These are phyloP conservation scores for Nysson spinosus DNA, from an alignment of 2,888 invertebrate genomes.

Conservation along the genomic window DNA sequence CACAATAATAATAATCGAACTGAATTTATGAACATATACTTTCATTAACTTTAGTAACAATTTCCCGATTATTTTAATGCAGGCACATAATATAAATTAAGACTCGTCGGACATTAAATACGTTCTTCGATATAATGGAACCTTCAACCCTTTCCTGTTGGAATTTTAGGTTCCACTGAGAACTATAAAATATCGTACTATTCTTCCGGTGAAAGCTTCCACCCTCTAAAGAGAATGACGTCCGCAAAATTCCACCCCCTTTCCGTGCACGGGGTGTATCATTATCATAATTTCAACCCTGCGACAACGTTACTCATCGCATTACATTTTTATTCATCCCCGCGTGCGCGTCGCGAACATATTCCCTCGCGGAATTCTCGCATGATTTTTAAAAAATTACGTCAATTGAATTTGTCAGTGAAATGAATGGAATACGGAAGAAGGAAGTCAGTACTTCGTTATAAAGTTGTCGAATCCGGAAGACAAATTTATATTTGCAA, in stretches of 20 bases:
- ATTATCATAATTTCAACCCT: slow-evolving; percentile 9
- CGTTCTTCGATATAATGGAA: background rate
- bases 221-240: background rate
- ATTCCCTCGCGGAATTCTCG: too few relatives aligned
- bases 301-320: background rate
- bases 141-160: too few relatives aligned
- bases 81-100: background rate
- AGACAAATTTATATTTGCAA: too few relatives aligned
- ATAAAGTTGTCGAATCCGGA: too few relatives aligned
- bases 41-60: too few relatives aligned
- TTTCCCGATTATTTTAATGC: too few relatives aligned
- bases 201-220: background rate
- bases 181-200: background rate
- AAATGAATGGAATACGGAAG: too few relatives aligned
- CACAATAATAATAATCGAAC: too few relatives aligned
- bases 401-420: background rate
- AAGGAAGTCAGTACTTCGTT: too few relatives aligned
- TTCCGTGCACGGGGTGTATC: background rate
- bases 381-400: background rate
- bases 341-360: background rate
- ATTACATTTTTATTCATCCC: background rate
- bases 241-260: background rate
- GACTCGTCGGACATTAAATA: background rate
- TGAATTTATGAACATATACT: too few relatives aligned
- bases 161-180: background rate